Conservation (phyloP, 2,888 invertebrate genomes). For the Itoplectis maculator region DNA sequence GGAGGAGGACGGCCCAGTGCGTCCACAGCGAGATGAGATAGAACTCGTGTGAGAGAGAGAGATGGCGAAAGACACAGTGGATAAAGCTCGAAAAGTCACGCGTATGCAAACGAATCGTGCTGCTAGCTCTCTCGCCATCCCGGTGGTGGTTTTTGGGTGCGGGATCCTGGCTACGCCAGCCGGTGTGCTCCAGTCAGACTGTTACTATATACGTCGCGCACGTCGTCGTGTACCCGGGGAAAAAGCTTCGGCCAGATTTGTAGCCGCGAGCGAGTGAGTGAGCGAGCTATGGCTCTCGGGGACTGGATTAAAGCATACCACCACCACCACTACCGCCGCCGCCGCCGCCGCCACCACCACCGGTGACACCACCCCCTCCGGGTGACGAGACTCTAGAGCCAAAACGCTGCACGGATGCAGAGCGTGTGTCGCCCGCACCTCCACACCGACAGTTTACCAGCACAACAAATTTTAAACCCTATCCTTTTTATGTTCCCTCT, state of each 20-base stretch:
- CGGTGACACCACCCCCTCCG: conserved; percentile 52
- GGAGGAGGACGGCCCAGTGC: conserved; percentile 33
- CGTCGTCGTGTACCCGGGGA: conserved; percentile 57
- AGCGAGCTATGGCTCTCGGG: conserved; percentile 62
- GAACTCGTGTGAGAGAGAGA: conserved; percentile 24
- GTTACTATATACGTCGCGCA: conserved; percentile 41
- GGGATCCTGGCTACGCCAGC: conserved; percentile 49
- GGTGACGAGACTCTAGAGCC: conserved; percentile 56
- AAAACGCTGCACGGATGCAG: conserved; percentile 58
- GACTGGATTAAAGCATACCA: conserved; percentile 68
- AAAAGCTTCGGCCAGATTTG: conserved; percentile 69
- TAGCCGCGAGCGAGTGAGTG: conserved; percentile 62
- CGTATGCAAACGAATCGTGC: conserved; percentile 65
- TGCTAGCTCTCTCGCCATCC: conserved; percentile 53
- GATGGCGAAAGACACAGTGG: conserved; percentile 41
- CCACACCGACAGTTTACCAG: conserved; percentile 35
- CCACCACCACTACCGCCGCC: conserved; percentile 34
- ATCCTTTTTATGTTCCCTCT: conserved; percentile 4
- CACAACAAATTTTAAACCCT: conserved; percentile 45
- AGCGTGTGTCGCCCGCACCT: conserved; percentile 21
- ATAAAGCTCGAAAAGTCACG: conserved; percentile 47
- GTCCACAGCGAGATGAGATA: conserved; percentile 35
- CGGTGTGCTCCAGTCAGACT: conserved; percentile 41
- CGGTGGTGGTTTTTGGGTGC: conserved; percentile 63
- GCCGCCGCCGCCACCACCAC: conserved; percentile 11